phyloP scores from a whole-genome alignment of 1,140 invertebrate species.

The Orussus abietinus region DNA sequence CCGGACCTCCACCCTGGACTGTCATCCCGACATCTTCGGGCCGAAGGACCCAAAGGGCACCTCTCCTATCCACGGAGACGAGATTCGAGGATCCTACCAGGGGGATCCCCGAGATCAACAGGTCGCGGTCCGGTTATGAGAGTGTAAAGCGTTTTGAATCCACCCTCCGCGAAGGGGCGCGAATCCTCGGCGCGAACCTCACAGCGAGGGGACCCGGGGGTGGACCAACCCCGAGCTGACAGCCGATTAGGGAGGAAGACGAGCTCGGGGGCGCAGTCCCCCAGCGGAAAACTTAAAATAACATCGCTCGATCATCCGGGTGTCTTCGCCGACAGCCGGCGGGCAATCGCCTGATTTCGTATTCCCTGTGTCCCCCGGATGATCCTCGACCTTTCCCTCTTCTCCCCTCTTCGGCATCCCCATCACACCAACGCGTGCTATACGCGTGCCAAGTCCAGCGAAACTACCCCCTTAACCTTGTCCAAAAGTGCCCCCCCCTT shows the following conservation, averaged over 20 bases:
- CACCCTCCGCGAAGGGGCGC: slow-evolving; percentile 37
- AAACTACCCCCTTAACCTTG: too few species aligned
- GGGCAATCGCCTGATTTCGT: slow-evolving; percentile 39
- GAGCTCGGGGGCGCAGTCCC: slow-evolving; percentile 29
- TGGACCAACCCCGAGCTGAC: slow-evolving; percentile 28
- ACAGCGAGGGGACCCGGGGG: slow-evolving; percentile 28
- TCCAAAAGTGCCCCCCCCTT: too few species aligned
- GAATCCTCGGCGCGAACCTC: slow-evolving; percentile 44
- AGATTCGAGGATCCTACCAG: slow-evolving; percentile 15
- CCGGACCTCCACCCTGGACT: slow-evolving; percentile 10
- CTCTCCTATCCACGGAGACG: neutral
- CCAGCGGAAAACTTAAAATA: slow-evolving; percentile 54
- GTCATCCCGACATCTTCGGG: too few species aligned
- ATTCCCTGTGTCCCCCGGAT: slow-evolving; percentile 30
- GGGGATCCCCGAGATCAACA: slow-evolving; percentile 39
- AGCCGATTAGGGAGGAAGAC: slow-evolving; percentile 50
- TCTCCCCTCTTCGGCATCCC: slow-evolving; percentile 13
- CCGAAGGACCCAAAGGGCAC: neutral
- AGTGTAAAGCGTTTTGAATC: slow-evolving; percentile 54
- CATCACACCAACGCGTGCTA: too few species aligned
- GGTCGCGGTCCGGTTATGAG: slow-evolving; percentile 46
- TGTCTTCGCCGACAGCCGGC: slow-evolving; percentile 43
- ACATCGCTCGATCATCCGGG: slow-evolving; percentile 51
- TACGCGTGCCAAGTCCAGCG: too few species aligned
- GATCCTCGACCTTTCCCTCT: slow-evolving; percentile 8